Conservation (phyloP, 2,797 vertebrate genomes). For the Notolabrus celidotus region DNA sequence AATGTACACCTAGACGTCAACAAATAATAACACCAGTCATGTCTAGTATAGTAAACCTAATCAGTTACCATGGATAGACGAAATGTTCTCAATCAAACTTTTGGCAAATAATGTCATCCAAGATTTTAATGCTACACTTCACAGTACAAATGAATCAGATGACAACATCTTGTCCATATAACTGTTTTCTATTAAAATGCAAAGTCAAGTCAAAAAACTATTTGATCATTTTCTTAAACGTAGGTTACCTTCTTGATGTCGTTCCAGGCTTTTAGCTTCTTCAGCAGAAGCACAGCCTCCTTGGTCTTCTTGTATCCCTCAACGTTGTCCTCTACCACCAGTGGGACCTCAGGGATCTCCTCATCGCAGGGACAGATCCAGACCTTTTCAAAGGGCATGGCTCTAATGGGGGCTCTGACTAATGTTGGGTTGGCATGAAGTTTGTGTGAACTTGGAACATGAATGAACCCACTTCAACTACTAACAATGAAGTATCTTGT, state of each 20-base stretch:
- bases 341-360: conserved; percentile 92
- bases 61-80: not conserved
- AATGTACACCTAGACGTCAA: too few species aligned
- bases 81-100: too few species aligned
- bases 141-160: not conserved
- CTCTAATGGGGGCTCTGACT: too few species aligned
- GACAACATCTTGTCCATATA: too few species aligned
- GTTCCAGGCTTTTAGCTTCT: conserved; percentile 99
- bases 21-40: not conserved
- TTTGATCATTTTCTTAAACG: too few species aligned
- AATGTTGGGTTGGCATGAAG: too few species aligned
- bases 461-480: too few species aligned
- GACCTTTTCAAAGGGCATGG: too few species aligned
- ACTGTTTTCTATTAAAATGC: not conserved
- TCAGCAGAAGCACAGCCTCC: conserved; percentile 96
- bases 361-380: too few species aligned
- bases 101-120: not conserved
- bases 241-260: conserved; percentile 95
- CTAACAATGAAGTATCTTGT: too few species aligned
- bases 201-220: not conserved
- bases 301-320: conserved; percentile 99
- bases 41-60: too few species aligned
- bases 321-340: conserved; percentile 99
- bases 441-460: too few species aligned
- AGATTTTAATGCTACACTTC: not conserved